Conservation (phyloP, 2,888 invertebrate species). For the Ryuthela nishihirai region DNA sequence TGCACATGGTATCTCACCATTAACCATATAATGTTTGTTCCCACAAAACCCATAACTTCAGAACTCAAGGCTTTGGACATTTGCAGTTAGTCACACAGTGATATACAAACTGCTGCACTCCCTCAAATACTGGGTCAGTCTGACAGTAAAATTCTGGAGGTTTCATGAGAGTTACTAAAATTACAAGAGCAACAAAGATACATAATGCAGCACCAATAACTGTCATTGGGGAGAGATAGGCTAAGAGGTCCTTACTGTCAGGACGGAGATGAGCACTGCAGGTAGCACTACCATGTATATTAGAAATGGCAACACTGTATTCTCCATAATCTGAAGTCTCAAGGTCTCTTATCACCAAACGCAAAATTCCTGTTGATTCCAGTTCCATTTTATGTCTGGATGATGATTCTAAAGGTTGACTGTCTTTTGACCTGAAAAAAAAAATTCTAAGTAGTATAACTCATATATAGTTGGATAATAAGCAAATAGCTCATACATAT, state of each 20-base stretch:
- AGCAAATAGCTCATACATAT: too few species aligned
- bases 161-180: slow-evolving; percentile 10
- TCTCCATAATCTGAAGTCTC: slow-evolving; percentile 69
- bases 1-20: too few species aligned
- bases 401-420: slow-evolving; percentile 68
- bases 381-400: slow-evolving; percentile 78
- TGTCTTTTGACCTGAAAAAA: slow-evolving; percentile 50
- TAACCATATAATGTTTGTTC: too few species aligned
- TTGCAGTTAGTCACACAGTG: slow-evolving; percentile 23
- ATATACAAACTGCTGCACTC: slow-evolving; percentile 24
- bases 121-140: slow-evolving; percentile 8
- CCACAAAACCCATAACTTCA: too few species aligned
- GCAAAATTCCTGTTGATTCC: slow-evolving; percentile 64
- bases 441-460: too few species aligned
- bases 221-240: slow-evolving; percentile 17
- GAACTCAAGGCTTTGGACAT: slow-evolving; percentile 8
- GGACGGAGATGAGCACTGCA: slow-evolving; percentile 61
- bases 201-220: slow-evolving; percentile 1
- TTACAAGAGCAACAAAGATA: slow-evolving; percentile 4
- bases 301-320: slow-evolving; percentile 76
- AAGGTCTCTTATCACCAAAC: slow-evolving; percentile 73
- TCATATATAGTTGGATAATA: too few species aligned
- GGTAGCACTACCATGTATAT: slow-evolving; percentile 66
- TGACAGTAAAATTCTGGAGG: slow-evolving; percentile 27
- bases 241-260: slow-evolving; percentile 59